A percentile compares a stretch with the other conserved stretches of the same genome.
Conservation (phyloP, 1,140 invertebrate genomes). For the Pectinophora gossypiella region DNA sequence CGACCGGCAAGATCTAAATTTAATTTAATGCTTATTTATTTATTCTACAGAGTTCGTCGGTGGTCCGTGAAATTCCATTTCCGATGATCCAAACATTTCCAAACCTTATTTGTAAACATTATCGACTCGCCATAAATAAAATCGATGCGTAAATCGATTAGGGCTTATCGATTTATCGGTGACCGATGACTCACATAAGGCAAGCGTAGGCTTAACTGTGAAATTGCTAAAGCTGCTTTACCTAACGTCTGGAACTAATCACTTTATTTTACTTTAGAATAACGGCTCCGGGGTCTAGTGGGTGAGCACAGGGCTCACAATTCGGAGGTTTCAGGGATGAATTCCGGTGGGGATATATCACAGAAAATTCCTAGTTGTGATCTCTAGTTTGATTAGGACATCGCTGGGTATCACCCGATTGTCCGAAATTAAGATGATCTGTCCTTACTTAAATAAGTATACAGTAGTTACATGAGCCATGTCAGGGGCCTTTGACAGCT, state of each 20-base stretch:
- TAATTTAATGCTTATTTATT: not conserved
- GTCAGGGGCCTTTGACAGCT: too few species aligned
- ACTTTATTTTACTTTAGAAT: slow-evolving; percentile 29
- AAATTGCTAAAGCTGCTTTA: slow-evolving; percentile 36
- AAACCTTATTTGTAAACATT: not conserved
- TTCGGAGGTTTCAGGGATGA: too few species aligned
- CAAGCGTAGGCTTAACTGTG: slow-evolving; percentile 33
- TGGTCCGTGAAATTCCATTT: slow-evolving; percentile 19
- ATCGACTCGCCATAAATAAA: slow-evolving; percentile 19
- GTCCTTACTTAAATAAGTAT: too few species aligned
- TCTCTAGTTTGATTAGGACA: too few species aligned
- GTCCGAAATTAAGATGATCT: too few species aligned
- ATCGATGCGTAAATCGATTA: slow-evolving; percentile 23
- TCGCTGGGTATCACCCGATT: too few species aligned
- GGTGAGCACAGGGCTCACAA: too few species aligned
- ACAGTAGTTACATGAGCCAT: too few species aligned
- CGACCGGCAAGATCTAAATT: not conserved
- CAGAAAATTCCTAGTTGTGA: too few species aligned
- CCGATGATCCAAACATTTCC: slow-evolving; percentile 16
- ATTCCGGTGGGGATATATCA: too few species aligned
- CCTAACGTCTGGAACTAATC: slow-evolving; percentile 42
- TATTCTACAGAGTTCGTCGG: not conserved
- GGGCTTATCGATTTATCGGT: slow-evolving; percentile 9
- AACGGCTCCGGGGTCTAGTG: too few species aligned
- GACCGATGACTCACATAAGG: slow-evolving; percentile 33